A percentile compares a stretch with the other conserved stretches of the same genome.
phyloP scores from a whole-genome alignment of 2,113 vertebrate species.

The Megaceryle torquata region DNA sequence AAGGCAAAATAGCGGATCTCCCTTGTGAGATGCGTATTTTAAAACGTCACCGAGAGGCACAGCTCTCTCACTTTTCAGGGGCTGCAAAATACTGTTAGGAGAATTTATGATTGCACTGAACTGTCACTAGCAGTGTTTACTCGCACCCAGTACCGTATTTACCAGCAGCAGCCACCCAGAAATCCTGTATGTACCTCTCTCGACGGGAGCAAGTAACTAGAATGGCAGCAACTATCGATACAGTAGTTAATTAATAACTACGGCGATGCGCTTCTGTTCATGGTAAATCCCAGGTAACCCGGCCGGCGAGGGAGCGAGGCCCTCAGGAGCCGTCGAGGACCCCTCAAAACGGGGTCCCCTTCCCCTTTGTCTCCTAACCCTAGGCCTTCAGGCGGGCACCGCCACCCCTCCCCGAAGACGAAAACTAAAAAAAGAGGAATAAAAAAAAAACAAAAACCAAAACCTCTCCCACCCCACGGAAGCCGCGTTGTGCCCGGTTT shows the following conservation, averaged over 20 bases:
- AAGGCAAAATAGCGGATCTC: not conserved
- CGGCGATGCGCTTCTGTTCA: fast-evolving
- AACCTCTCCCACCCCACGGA: fast-evolving
- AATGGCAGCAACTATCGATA: not conserved
- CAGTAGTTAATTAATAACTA: not conserved
- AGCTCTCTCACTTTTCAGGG: not conserved
- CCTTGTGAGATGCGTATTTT: fast-evolving
- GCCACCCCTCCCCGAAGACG: not conserved
- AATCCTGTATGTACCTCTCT: not conserved
- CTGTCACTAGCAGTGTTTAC: not conserved
- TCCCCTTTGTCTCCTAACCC: not conserved
- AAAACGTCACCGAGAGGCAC: not conserved
- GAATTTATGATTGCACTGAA: not conserved
- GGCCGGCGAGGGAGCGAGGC: not conserved
- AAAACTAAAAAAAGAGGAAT: too few relatives aligned
- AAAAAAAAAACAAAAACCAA: too few relatives aligned
- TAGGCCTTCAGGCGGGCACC: not conserved
- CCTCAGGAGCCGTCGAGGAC: fast-evolving
- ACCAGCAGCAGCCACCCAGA: not conserved
- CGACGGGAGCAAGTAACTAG: not conserved
- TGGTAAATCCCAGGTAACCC: fast-evolving
- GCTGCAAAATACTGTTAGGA: not conserved
- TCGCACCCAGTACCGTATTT: not conserved
- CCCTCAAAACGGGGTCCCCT: fast-evolving
- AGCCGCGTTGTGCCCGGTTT: fast-evolving